These are phyloP conservation scores for Siniperca undulata DNA, from an alignment of 2,797 vertebrate species.

Conservation along the genomic window DNA sequence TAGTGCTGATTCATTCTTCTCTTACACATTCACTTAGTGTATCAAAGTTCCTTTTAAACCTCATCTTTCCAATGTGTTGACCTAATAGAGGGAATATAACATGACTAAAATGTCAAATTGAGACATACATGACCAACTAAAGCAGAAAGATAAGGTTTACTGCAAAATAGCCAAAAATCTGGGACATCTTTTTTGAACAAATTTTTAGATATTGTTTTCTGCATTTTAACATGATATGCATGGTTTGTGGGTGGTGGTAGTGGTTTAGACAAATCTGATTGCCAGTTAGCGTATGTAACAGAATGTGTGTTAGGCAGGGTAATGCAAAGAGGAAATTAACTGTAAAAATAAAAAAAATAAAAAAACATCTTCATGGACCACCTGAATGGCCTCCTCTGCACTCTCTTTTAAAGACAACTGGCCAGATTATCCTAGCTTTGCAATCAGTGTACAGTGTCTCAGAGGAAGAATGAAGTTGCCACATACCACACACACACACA, in stretches of 20 bases:
- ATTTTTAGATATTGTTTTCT: conserved; percentile 1
- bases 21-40: conserved; percentile 19
- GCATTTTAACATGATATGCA: conserved; percentile 22
- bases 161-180: background rate
- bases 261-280: conserved; percentile 21
- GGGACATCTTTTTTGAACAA: background rate
- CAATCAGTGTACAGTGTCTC: conserved; percentile 31
- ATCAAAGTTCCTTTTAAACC: conserved; percentile 33
- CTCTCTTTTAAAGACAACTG: background rate
- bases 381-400: background rate
- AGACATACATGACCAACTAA: conserved; percentile 5
- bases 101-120: background rate
- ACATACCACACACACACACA: conserved; percentile 25
- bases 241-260: conserved; percentile 15
- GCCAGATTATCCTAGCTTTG: background rate
- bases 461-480: conserved; percentile 19
- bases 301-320: background rate
- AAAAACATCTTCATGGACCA: background rate
- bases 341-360: background rate
- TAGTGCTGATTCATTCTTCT: conserved; percentile 65
- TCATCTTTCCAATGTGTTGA: conserved; percentile 9
- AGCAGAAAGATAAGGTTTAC: background rate
- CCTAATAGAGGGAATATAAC: background rate
- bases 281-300: background rate
- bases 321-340: background rate